Percentiles rank a stretch among this genome's conserved stretches.
Conservation (phyloP, 2,797 vertebrate genomes). For the Myotis planiceps region DNA sequence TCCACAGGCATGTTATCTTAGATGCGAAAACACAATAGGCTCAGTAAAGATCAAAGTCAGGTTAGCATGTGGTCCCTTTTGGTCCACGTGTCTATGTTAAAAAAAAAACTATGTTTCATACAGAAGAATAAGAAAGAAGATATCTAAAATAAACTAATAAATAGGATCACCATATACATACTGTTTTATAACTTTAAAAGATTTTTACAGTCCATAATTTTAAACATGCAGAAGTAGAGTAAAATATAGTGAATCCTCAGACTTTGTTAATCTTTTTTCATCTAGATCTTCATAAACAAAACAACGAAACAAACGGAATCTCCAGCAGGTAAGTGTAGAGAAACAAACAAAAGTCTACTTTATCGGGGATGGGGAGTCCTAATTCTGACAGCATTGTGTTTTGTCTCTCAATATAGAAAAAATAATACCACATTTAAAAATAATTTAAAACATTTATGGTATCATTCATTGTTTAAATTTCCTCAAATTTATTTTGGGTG, state of each 20-base stretch:
- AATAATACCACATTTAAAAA: constrained; percentile 1
- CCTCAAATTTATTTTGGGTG: background rate
- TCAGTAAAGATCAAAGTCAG: too few species aligned
- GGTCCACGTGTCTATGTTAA: background rate
- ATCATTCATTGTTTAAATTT: background rate
- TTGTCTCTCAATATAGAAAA: constrained; percentile 25
- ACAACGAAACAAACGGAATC: too few species aligned
- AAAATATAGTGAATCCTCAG: background rate
- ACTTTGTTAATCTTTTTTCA: background rate
- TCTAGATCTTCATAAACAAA: background rate
- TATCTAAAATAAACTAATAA: background rate
- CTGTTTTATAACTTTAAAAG: background rate
- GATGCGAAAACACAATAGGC: too few species aligned
- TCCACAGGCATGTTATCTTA: too few species aligned
- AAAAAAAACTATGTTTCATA: background rate
- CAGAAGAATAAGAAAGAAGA: constrained; percentile 10
- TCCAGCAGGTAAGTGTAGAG: too few species aligned
- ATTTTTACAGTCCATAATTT: constrained; percentile 9
- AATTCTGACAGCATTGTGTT: background rate
- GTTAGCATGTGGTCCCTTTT: too few species aligned
- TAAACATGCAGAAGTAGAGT: background rate
- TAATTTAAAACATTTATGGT: background rate
- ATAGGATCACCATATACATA: background rate
- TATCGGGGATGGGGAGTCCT: too few species aligned
- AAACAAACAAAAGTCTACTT: too few species aligned